Base-by-base conservation (phyloP, 2,113 vertebrate species). In the Pyxicephalus adspersus region DNA sequence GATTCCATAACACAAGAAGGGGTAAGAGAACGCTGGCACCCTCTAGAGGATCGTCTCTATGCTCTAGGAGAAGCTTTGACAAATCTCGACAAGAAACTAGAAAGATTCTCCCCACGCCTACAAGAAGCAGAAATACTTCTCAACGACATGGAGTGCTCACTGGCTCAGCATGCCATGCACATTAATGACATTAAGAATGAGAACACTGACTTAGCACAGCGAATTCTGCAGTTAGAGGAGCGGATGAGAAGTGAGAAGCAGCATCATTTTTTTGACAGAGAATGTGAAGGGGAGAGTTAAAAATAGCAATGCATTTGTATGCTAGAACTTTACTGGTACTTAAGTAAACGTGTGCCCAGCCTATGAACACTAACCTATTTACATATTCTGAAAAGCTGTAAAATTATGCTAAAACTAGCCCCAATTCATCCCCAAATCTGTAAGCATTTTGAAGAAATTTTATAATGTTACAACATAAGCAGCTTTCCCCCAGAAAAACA, bases 11-110 rank as follows among this genome's bases (percentile, higher is more conserved):
- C 70, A 1, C 61, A 70, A 2, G 80, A 55, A 19, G 70, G 61
- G 6, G 52, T 82, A 34, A 66, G 70, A 28, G 70, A 75, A 23
- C 23, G 71, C 29, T 82, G 80, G 80, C 61, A 82, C 57, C 80
- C 80, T 45, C 31, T 82, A 26, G 71, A 75, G 22, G 80, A 82
- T 7, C 70, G 80, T 19, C 70, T 82, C 0, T 57, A 28, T 50
- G 70, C 61, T 1, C 60, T 82, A 31, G 80, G 52, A 63, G 29
- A 82, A 22, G 51, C 80, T 17, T 63, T 82, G 22, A 54, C 63
- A 58, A 29, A 29, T 2, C 63, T 82, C 20, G 80, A 82, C 38
- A 55, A 25, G 29, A 82, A 82, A 55, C 50, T 75, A 18, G 80
- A 82, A 82, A 22, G 22, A 0, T 75, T 82, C 22, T 31, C 71